Evolutionary conservation across 2,797 vertebrate genomes (phyloP).

Genomic region (Sebastes variabilis): DNA sequence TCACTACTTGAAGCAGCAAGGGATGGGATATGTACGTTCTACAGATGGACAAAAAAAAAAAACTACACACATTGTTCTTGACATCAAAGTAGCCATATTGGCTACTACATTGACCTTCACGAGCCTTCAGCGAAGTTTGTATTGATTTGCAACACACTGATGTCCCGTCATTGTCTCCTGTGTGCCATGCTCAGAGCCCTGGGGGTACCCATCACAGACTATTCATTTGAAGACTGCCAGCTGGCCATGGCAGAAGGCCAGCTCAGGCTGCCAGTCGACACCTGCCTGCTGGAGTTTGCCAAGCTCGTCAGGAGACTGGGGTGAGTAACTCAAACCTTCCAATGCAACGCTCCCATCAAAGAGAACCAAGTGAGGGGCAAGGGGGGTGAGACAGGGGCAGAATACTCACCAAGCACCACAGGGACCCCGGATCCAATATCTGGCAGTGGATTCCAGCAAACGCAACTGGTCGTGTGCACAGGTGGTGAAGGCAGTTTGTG

Average conservation of each 20-base stretch:
- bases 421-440: neutral
- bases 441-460: constrained; percentile 9
- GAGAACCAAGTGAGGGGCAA: constrained; percentile 17
- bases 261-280: constrained; percentile 92
- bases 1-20: neutral
- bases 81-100: constrained; percentile 1
- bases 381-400: neutral
- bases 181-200: constrained; percentile 84
- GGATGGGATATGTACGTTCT: neutral
- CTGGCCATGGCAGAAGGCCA: constrained; percentile 96
- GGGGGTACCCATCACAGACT: constrained; percentile 93
- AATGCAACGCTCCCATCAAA: constrained; percentile 10
- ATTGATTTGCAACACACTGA: constrained; percentile 44
- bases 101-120: neutral
- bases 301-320: constrained; percentile 93
- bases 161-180: constrained; percentile 39
- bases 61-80: neutral
- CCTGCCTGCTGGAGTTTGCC: constrained; percentile 95
- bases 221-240: constrained; percentile 98
- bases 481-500: neutral
- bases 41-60: neutral
- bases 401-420: constrained; percentile 10
- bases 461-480: neutral
- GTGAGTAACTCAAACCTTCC: constrained; percentile 80
- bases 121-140: constrained; percentile 18